phyloP scores from a whole-genome alignment of 2,888 invertebrate species.

The Tenthredo livida region DNA sequence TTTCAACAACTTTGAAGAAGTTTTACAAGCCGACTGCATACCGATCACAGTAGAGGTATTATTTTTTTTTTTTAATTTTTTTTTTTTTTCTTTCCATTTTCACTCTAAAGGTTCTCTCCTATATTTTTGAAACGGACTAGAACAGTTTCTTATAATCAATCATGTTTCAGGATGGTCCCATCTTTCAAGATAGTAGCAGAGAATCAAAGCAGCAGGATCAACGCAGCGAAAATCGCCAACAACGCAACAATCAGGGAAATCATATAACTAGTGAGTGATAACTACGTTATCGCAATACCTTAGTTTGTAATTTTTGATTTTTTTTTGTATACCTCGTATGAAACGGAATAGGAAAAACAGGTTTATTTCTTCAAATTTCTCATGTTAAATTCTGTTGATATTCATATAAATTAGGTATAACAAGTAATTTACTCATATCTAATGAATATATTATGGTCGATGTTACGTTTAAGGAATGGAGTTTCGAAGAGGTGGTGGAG shows the following conservation, averaged over 20 bases:
- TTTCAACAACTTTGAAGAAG: slow-evolving; percentile 95
- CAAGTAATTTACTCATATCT: neutral
- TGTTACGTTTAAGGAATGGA: slow-evolving; percentile 66
- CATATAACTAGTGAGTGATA: slow-evolving; percentile 66
- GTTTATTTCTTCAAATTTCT: neutral
- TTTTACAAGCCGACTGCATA: slow-evolving; percentile 89
- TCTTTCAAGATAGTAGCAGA: slow-evolving; percentile 62
- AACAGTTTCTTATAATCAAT: neutral
- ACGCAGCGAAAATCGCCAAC: slow-evolving; percentile 67
- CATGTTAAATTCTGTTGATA: neutral
- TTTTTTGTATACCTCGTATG: neutral
- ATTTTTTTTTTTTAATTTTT: neutral
- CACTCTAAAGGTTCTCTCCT: neutral
- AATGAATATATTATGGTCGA: slow-evolving; percentile 30
- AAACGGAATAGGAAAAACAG: neutral
- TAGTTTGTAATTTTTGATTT: neutral
- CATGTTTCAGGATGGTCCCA: slow-evolving; percentile 60
- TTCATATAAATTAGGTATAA: neutral
- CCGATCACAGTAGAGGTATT: slow-evolving; percentile 79
- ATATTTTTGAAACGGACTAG: neutral
- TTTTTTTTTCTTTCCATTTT: no score
- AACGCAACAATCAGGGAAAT: slow-evolving; percentile 71
- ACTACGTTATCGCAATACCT: neutral
- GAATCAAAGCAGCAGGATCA: slow-evolving; percentile 68
- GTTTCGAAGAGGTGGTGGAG: slow-evolving; percentile 70